phyloP scores from a whole-genome alignment of 2,797 vertebrate species.

The Sebastolobus alascanus region DNA sequence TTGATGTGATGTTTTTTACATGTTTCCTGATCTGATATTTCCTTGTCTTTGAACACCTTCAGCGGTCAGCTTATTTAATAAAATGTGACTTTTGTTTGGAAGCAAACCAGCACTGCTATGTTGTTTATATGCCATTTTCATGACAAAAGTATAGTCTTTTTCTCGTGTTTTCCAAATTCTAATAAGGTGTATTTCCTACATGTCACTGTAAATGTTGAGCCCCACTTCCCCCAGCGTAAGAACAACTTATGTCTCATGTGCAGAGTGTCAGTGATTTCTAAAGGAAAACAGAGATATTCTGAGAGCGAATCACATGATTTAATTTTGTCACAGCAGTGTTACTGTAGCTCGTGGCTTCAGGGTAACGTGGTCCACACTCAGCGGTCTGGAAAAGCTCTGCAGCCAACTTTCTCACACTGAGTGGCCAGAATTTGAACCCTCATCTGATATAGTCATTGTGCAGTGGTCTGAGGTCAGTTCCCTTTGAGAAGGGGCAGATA shows the following conservation, averaged over 20 bases:
- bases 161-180: background rate
- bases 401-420: conserved; percentile 26
- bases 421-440: conserved; percentile 24
- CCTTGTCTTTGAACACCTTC: background rate
- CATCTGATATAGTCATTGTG: conserved; percentile 39
- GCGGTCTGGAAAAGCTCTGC: conserved; percentile 43
- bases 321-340: conserved; percentile 45
- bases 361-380: conserved; percentile 5
- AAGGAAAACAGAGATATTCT: conserved; percentile 45
- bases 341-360: conserved; percentile 41
- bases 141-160: background rate
- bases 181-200: background rate
- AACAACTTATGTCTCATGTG: background rate
- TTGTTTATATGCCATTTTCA: background rate
- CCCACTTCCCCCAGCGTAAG: background rate
- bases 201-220: background rate
- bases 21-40: conserved; percentile 15
- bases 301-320: conserved; percentile 55
- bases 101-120: background rate
- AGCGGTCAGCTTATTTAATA: background rate
- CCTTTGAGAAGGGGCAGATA: conserved; percentile 25
- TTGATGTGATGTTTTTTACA: conserved; percentile 1
- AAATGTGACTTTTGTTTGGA: background rate
- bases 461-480: conserved; percentile 33
- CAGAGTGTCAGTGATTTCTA: conserved; percentile 2